Conservation (phyloP, 2,797 vertebrate genomes). For the Lepus oiostolus region DNA sequence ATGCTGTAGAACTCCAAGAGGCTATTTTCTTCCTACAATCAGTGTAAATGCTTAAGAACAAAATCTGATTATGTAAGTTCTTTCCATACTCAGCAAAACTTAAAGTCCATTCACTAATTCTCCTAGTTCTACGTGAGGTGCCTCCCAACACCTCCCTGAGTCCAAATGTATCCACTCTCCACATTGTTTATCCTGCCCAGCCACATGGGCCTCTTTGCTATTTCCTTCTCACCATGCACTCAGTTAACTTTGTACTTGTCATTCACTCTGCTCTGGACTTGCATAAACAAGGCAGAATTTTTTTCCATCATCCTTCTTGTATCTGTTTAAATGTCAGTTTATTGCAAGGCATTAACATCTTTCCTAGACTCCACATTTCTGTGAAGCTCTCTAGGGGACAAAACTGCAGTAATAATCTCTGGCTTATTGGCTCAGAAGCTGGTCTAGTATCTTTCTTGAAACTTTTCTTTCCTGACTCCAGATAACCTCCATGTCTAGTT, state of each 20-base stretch:
- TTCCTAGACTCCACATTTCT: not conserved
- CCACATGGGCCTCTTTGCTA: too few relatives aligned
- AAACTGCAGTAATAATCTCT: not conserved
- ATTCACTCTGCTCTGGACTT: not conserved
- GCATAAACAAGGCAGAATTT: not conserved
- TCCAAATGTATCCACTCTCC: not conserved
- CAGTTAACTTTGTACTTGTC: not conserved
- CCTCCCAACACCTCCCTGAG: not conserved
- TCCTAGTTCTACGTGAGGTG: not conserved
- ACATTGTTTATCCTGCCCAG: not conserved
- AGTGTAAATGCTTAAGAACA: not conserved
- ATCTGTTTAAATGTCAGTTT: not conserved
- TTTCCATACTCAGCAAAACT: not conserved
- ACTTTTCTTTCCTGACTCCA: constrained; percentile 14
- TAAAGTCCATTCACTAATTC: not conserved
- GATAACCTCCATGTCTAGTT: not conserved
- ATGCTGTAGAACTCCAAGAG: not conserved
- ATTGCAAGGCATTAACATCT: not conserved
- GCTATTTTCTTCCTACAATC: not conserved
- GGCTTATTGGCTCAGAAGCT: constrained; percentile 3
- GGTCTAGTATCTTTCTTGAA: not conserved
- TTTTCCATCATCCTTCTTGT: not conserved
- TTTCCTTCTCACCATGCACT: not conserved
- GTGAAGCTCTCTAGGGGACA: not conserved
- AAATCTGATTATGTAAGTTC: not conserved